Evolutionary conservation across 2,113 vertebrate species (phyloP), one percentile per base, ranked within the genome.

Genomic region (Ancistrus triradiatus): DNA sequence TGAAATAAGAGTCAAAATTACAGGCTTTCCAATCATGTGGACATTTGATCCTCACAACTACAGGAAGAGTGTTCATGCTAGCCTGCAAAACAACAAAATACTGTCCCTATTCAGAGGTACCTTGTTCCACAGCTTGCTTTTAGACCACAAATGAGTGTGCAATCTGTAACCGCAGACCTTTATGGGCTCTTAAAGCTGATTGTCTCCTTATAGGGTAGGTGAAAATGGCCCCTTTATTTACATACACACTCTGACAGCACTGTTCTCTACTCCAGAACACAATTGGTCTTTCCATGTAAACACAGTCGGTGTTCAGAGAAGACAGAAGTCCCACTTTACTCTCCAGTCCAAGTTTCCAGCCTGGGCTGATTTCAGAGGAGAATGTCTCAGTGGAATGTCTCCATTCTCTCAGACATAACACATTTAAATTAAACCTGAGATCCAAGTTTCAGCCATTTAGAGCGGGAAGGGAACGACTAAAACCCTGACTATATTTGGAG

Each of bases 191-290:
- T 31, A 7, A 31, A 31, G 27, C 27, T 31, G 27, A 31, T 31
- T 31, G 13, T 42, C 38, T 42, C 38, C 38, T 6, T 42, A 42
- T 40, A 47, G 50, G 43, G 31, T 49, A 49, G 27, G 31, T 66
- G 38, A 61, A 61, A 21, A 51, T 56, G 31, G 43, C 53, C 56
- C 25, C 3, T 13, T 42, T 42, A 14, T 42, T 42, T n/a, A 15
- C 1, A 33, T 37, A 24, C 18, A 24, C 28, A 44, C 2, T 8
- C 31, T 47, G 56, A 60, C 24, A 63, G 61, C 11, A 31, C 14
- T 31, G 25, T 25, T 48, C 31, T 48, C 25, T n/a, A 19, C 31
- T 10, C 27, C 33, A 19, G 59, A 55, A 33, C 25, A n/a, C 13
- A 42, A 42, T 42, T 14, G 38, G 2, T 42, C 38, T 42, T 6